Evolutionary conservation across 2,797 vertebrate genomes (phyloP).

Genomic region (Sebastes aleutianus): DNA sequence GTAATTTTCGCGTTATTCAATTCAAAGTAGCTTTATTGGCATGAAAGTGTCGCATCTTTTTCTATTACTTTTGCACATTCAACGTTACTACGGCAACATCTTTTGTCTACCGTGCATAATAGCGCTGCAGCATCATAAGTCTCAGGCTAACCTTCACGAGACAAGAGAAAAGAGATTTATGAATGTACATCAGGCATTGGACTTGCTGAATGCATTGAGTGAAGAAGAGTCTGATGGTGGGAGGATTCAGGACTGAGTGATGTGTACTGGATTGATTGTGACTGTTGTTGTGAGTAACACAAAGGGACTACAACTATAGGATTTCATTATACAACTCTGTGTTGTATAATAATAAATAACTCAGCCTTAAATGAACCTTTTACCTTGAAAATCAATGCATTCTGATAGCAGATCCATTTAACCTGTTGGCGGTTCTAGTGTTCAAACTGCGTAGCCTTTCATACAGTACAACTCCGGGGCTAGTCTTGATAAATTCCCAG

Average conservation of each 20-base stretch:
- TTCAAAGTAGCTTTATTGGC: not conserved
- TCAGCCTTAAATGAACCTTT: not conserved
- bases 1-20: too few relatives aligned
- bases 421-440: not conserved
- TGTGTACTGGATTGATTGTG: not conserved
- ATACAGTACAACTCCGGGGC: not conserved
- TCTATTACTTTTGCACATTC: not conserved
- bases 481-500: not conserved
- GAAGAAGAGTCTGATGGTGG: not conserved
- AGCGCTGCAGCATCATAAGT: not conserved
- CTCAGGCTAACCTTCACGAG: not conserved
- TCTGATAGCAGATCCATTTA: not conserved
- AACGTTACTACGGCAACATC: not conserved
- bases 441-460: not conserved
- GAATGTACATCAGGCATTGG: not conserved
- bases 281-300: not conserved
- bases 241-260: not conserved
- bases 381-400: not conserved
- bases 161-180: not conserved
- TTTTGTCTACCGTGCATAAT: not conserved
- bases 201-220: not conserved
- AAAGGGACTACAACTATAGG: not conserved
- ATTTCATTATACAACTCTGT: not conserved
- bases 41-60: not conserved
- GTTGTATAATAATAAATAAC: not conserved